Base-by-base conservation (phyloP, 2,888 invertebrate species). In the Chouioia cunea region DNA sequence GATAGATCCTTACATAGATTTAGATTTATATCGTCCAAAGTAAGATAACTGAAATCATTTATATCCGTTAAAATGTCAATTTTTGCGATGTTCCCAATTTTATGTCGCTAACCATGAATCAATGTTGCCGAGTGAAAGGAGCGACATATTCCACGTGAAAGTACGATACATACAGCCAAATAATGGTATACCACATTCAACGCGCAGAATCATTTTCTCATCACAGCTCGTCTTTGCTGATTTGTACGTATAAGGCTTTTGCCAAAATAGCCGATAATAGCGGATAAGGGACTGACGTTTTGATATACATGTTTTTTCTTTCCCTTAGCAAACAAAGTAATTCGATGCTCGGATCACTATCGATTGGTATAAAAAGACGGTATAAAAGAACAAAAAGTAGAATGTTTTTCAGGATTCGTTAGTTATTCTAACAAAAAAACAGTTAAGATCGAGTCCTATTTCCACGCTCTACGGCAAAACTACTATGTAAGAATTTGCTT, bases 401-500 rank as follows among this genome's bases (percentile, higher is more conserved):
- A 36, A 36, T 10, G 36, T 36, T 36, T 36, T 36, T 36, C 36
- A 36, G 36, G 10, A 36, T 36, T 36, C 12, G 36, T 36, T 20
- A 36, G 50, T 15, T 18, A 23, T 63, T 36, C 46, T 44, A 23
- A 22, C 12, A 15, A 20, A 46, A 53, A 12, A 53, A 50, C 14
- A 50, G 16, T 18, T n/a, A 14, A 36, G 65, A 43, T 16, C 54
- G 52, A n/a, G 53, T 70, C 54, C 57, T 70, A 43, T 27, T 70
- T 73, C 66, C 53, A 58, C 66, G 50, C 48, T 66, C 46, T 22
- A 69, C 43, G 44, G 63, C 57, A 43, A n/a, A 58, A 48, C 53
- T 65, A 67, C 16, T 70, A 22, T 75, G 65, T 78, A 77, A 64
- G 77, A 78, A 75, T 77, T 77, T 78, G 78, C 78, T 77, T 80